A percentile compares a stretch with the other conserved stretches of the same genome.
Evolutionary conservation across 2,797 vertebrate species (phyloP).

Genomic region (Clamator glandarius): DNA sequence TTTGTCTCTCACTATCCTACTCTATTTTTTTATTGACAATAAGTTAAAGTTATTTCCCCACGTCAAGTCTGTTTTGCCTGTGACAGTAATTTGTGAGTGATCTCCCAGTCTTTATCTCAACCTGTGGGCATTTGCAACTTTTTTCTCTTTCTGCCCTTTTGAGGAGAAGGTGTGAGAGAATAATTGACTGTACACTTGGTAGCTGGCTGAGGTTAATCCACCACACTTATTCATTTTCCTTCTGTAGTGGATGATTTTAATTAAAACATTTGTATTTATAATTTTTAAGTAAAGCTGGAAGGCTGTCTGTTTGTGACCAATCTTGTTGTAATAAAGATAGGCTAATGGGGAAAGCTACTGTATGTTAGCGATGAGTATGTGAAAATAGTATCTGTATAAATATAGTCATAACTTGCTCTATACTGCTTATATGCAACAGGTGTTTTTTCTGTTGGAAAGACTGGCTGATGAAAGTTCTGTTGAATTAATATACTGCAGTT

Average conservation of each 20-base stretch:
- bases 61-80: background rate
- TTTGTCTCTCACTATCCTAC: background rate
- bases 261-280: slow-evolving; percentile 8
- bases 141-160: background rate
- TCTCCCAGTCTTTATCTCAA: background rate
- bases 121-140: background rate
- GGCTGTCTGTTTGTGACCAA: background rate
- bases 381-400: background rate
- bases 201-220: background rate
- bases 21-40: background rate
- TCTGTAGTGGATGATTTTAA: slow-evolving; percentile 5
- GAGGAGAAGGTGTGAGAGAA: background rate
- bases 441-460: background rate
- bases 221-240: background rate
- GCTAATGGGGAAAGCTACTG: background rate
- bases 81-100: background rate
- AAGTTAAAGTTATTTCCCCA: background rate
- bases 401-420: background rate
- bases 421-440: background rate
- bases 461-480: background rate
- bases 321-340: background rate
- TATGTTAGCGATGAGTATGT: background rate
- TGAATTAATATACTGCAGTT: background rate
- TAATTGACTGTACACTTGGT: background rate
- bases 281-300: background rate